Evolutionary conservation across 2,888 invertebrate genomes (phyloP), one percentile per base, ranked within the genome.

Genomic region (Anorthoa munda): DNA sequence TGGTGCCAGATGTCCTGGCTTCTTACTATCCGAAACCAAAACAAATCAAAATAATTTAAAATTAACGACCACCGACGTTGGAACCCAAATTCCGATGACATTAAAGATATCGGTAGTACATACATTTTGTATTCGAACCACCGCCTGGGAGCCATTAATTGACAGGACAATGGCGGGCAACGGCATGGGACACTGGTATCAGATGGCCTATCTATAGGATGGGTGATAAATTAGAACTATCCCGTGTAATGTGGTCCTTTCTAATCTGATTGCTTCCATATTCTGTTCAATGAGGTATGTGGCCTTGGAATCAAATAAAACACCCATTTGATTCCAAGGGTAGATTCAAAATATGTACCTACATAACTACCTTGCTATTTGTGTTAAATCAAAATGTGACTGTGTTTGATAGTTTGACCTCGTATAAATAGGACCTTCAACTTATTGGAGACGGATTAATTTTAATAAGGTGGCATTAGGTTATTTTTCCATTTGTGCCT

Each of bases 121-220:
- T 17, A 61, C 4, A 69, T 58, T 80, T 80, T 74, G 64, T 72
- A 77, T 83, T 74, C 66, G 7, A 51, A 9, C 45, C 21, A 18
- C 61, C 56, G 12, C 66, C n/a, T 50, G 80, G 72, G 73, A 61
- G 15, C 61, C 15, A 80, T 83, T 72, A 55, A 63, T 74, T 61
- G 15, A 21, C 18, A 71, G 61, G n/a, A 75, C 74, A 83, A 83
- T 81, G 53, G 69, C 21, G 61, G 21, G 72, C 74, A 83, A 83
- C 75, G 56, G 69, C 21, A 12, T 21, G 7, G 53, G 66, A 39
- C 39, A 5, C 56, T 21, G 55, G 15, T 77, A 80, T 80, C 74
- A 58, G 58, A 64, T 74, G 60, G 39, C 7, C 50, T 53, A 75
- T 78, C 63, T 73, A 45, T 39, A 26, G 63, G 11, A 59, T 46